Evolutionary conservation across 37 sponge, comb jelly and placozoan genomes (phyloP).

Genomic region (Cladorhizidae sp.): DNA sequence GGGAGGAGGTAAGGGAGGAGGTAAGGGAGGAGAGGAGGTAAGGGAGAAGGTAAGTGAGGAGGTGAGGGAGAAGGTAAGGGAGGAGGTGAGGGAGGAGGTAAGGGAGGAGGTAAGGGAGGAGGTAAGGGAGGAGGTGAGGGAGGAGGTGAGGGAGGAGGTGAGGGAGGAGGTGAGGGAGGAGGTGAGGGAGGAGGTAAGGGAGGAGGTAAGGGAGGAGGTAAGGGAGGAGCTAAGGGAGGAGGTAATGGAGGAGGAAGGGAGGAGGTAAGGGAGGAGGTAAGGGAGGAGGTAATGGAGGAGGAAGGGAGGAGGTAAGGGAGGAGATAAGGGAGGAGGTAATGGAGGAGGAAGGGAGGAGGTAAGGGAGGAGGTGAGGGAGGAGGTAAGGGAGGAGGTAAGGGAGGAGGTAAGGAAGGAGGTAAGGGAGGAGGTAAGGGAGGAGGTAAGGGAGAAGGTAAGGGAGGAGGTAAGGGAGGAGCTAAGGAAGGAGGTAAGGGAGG

Average conservation of each 20-base stretch:
- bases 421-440: neutral
- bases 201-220: conserved; percentile 21
- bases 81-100: neutral
- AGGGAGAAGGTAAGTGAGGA: too few relatives aligned
- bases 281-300: conserved; percentile 13
- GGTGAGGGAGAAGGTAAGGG: too few relatives aligned
- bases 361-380: too few relatives aligned
- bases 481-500: neutral
- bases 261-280: neutral
- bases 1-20: too few relatives aligned
- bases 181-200: conserved; percentile 11
- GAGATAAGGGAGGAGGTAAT: neutral
- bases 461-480: neutral
- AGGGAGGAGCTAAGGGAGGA: neutral
- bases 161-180: neutral
- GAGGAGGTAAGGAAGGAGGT: neutral
- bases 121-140: neutral
- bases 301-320: neutral
- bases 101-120: too few relatives aligned
- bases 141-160: neutral
- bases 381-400: neutral
- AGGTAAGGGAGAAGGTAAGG: too few relatives aligned
- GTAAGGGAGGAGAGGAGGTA: too few relatives aligned
- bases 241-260: conserved; percentile 2
- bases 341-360: too few relatives aligned